phyloP scores from a whole-genome alignment of 2,888 invertebrate genomes.

The Empis livida region DNA sequence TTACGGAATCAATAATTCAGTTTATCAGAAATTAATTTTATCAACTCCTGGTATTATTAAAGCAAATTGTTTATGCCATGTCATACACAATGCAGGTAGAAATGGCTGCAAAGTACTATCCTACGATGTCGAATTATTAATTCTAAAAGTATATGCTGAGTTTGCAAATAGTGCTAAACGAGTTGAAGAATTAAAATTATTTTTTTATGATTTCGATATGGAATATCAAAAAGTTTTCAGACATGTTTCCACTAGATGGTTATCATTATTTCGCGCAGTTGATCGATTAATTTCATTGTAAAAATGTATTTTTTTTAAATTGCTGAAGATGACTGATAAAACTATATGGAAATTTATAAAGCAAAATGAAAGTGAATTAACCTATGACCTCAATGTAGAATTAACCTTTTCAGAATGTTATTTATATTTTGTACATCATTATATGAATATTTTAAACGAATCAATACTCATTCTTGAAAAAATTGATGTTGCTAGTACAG shows the following conservation, averaged over 20 bases:
- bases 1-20: conserved; percentile 2
- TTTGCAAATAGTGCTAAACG: background rate
- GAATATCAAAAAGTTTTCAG: background rate
- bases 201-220: background rate
- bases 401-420: background rate
- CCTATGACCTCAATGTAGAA: background rate
- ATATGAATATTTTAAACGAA: background rate
- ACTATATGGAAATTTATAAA: background rate
- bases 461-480: background rate
- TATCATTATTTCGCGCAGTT: background rate
- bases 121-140: background rate
- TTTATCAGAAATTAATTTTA: conserved; percentile 1
- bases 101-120: background rate
- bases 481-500: background rate
- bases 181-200: background rate
- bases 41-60: conserved; percentile 3
- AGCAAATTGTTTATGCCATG: conserved; percentile 3
- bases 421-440: background rate
- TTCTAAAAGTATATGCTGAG: background rate
- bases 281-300: background rate
- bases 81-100: conserved; percentile 1
- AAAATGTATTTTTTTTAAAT: background rate
- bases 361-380: background rate
- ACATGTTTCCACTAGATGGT: background rate
- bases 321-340: background rate